phyloP scores from a whole-genome alignment of 2,113 vertebrate genomes.

The Mastomys natalensis region DNA sequence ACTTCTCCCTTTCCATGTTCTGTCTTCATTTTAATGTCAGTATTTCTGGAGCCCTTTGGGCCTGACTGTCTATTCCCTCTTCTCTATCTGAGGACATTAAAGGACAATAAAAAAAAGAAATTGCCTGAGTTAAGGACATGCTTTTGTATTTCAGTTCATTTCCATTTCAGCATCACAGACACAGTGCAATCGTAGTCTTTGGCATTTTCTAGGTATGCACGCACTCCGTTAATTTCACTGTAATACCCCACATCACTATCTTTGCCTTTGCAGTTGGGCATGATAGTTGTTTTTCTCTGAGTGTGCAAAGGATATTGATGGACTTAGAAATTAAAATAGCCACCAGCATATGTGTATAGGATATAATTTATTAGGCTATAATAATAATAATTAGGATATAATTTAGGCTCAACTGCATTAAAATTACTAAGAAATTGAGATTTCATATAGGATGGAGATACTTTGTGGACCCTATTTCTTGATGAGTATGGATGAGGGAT shows the following conservation, averaged over 20 bases:
- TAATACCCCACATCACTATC: constrained; percentile 57
- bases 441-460: constrained; percentile 55
- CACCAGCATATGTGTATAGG: neutral
- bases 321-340: constrained; percentile 59
- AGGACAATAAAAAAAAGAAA: constrained; percentile 68
- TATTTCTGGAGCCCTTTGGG: constrained; percentile 40
- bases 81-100: constrained; percentile 10
- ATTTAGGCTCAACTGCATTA: neutral
- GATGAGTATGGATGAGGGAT: neutral
- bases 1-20: neutral
- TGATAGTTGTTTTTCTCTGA: constrained; percentile 42
- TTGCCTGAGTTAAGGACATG: constrained; percentile 61
- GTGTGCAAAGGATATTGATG: neutral
- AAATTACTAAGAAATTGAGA: constrained; percentile 45
- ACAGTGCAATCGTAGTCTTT: constrained; percentile 52
- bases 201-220: constrained; percentile 49
- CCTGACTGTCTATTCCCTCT: neutral
- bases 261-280: constrained; percentile 48
- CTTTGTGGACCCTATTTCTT: constrained; percentile 51
- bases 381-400: no score
- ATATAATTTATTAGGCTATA: neutral
- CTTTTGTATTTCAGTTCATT: constrained; percentile 70
- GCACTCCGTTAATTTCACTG: constrained; percentile 12
- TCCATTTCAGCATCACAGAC: neutral
- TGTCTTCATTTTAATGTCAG: neutral